These are phyloP conservation scores for Liparis tanakae DNA, from an alignment of 2,797 vertebrate species.

Conservation along the genomic window DNA sequence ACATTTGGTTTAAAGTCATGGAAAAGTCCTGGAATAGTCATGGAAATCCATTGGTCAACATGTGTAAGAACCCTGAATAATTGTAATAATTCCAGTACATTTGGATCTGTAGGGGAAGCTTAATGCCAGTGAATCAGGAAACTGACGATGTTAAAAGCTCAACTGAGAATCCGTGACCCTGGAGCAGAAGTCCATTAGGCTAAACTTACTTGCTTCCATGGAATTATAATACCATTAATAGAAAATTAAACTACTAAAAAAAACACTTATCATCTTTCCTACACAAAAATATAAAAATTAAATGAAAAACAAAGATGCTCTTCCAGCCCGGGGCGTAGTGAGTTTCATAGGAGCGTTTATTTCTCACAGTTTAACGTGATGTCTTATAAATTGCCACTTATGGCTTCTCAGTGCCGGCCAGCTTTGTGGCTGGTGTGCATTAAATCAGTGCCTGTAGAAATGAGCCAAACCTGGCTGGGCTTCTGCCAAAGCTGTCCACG, in stretches of 20 bases:
- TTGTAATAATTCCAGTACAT: background rate
- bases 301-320: slow-evolving; percentile 2
- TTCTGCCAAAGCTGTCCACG: slow-evolving; percentile 63
- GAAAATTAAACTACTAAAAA: background rate
- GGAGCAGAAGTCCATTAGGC: too few relatives aligned
- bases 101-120: slow-evolving; percentile 21
- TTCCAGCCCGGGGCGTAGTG: slow-evolving; percentile 2
- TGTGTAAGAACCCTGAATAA: too few relatives aligned
- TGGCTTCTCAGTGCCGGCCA: slow-evolving; percentile 22
- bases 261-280: too few relatives aligned
- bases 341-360: slow-evolving; percentile 31
- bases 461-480: slow-evolving; percentile 69
- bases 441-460: slow-evolving; percentile 50
- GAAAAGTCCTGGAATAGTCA: too few relatives aligned
- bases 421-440: slow-evolving; percentile 60
- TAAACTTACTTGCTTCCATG: rapidly evolving
- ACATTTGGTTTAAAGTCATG: too few relatives aligned
- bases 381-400: slow-evolving; percentile 29
- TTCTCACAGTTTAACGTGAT: slow-evolving; percentile 25
- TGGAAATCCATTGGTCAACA: too few relatives aligned
- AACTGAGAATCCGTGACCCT: too few relatives aligned
- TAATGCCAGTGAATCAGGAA: slow-evolving; percentile 40
- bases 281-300: background rate
- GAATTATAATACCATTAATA: background rate
- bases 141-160: background rate